A percentile compares a stretch with the other conserved stretches of the same genome.
Evolutionary conservation across 1,140 invertebrate genomes (phyloP).

Genomic region (Saxidomus purpurata): DNA sequence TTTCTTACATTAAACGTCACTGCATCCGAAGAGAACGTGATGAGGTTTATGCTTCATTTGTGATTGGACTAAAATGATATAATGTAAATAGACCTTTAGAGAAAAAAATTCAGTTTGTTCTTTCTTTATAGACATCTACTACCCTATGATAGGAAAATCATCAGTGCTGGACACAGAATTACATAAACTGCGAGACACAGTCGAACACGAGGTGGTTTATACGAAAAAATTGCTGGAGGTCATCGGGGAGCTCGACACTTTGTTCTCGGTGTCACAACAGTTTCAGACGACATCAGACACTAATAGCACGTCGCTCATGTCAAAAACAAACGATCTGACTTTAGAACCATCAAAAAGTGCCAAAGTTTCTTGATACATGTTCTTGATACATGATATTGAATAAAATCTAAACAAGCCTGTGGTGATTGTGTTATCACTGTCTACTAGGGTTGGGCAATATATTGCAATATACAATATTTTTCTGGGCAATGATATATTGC

Average conservation of each 20-base stretch:
- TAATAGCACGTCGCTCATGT: background rate
- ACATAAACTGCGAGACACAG: constrained; percentile 88
- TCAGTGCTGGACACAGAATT: constrained; percentile 89
- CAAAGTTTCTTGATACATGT: constrained; percentile 5
- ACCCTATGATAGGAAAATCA: constrained; percentile 78
- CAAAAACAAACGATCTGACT: background rate
- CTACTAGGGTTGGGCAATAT: no score
- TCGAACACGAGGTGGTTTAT: constrained; percentile 90
- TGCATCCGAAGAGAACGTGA: no score
- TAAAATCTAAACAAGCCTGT: background rate
- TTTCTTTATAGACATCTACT: constrained; percentile 81
- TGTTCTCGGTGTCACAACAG: constrained; percentile 79
- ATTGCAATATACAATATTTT: no score
- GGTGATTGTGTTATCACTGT: background rate
- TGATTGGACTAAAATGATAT: no score
- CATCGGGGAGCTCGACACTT: constrained; percentile 83
- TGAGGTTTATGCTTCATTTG: no score
- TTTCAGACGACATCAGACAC: constrained; percentile 3
- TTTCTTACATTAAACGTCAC: no score
- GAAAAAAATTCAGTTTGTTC: no score
- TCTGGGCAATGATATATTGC: no score
- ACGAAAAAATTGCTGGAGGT: constrained; percentile 85
- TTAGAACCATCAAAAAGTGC: constrained; percentile 45
- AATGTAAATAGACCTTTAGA: no score
- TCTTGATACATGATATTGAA: no score